Evolutionary conservation across 2,113 vertebrate genomes (phyloP).

Genomic region (Hystrix cristata): DNA sequence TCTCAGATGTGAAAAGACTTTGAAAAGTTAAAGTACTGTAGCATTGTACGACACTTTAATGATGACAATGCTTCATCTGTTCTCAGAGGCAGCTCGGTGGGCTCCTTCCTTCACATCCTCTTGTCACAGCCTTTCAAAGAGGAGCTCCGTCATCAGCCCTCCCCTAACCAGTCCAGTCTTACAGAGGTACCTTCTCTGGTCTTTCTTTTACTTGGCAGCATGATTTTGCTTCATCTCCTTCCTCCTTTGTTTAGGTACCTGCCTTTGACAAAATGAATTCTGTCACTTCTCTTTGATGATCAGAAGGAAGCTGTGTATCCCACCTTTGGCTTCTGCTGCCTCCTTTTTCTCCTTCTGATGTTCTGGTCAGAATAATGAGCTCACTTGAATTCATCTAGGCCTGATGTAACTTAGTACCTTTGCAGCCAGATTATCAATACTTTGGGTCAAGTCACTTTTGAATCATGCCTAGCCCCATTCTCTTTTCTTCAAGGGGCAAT

Average conservation of each 20-base stretch:
- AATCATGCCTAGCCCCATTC: background rate
- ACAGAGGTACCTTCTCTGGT: background rate
- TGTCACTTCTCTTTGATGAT: background rate
- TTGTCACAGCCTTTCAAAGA: background rate
- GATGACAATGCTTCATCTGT: rapidly evolving
- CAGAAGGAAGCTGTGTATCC: background rate
- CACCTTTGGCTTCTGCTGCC: background rate
- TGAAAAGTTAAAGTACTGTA: background rate
- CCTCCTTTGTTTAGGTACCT: background rate
- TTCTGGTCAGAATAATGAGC: background rate
- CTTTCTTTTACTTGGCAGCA: background rate
- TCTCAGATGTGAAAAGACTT: slow-evolving; percentile 39
- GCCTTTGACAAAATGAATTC: background rate
- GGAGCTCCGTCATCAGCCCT: background rate
- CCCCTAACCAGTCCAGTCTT: background rate
- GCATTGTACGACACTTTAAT: rapidly evolving
- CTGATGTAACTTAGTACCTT: background rate
- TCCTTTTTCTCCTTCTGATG: background rate
- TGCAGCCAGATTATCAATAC: background rate
- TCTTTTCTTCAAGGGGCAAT: background rate
- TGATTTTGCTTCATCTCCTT: background rate
- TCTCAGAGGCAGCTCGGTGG: background rate
- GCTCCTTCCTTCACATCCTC: background rate
- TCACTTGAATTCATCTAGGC: background rate
- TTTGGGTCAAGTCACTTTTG: background rate